Evolutionary conservation across 1,140 invertebrate genomes (phyloP).

Genomic region (Elysia chlorotica): DNA sequence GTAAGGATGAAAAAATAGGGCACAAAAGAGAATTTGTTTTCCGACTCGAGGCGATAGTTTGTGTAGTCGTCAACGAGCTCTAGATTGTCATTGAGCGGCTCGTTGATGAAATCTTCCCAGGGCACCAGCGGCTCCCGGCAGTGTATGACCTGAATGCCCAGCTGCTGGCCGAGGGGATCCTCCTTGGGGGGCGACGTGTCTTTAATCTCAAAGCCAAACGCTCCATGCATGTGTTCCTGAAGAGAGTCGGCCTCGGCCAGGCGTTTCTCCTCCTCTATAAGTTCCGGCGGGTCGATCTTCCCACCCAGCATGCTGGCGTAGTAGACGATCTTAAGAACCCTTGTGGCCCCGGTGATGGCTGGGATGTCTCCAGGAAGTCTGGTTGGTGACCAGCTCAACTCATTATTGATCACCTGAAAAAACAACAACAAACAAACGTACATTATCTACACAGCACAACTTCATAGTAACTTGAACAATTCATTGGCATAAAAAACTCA

Average conservation of each 20-base stretch:
- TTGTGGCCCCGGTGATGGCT: constrained; percentile 73
- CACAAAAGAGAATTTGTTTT: constrained; percentile 86
- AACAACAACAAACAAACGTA: too few species aligned
- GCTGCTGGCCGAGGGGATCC: constrained; percentile 64
- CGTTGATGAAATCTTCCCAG: constrained; percentile 91
- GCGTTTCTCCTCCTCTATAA: constrained; percentile 52
- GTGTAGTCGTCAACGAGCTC: constrained; percentile 93
- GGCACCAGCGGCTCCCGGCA: constrained; percentile 81
- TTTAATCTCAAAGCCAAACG: constrained; percentile 53
- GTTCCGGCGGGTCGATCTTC: constrained; percentile 71
- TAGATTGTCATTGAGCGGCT: constrained; percentile 86
- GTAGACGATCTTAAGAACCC: constrained; percentile 77
- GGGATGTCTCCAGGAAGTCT: constrained; percentile 85
- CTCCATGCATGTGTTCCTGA: constrained; percentile 52
- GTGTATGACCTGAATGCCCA: constrained; percentile 79
- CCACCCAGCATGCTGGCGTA: constrained; percentile 89
- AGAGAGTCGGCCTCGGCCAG: constrained; percentile 44
- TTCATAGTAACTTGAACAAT: too few species aligned
- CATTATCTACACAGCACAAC: too few species aligned
- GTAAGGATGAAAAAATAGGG: constrained; percentile 89
- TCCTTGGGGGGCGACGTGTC: constrained; percentile 50
- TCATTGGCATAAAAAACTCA: too few species aligned
- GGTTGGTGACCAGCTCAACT: constrained; percentile 69
- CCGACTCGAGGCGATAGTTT: constrained; percentile 72
- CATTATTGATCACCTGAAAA: constrained; percentile 65